These are phyloP conservation scores for Coregonus clupeaformis DNA, from an alignment of 2,113 vertebrate species.

Conservation along the genomic window DNA sequence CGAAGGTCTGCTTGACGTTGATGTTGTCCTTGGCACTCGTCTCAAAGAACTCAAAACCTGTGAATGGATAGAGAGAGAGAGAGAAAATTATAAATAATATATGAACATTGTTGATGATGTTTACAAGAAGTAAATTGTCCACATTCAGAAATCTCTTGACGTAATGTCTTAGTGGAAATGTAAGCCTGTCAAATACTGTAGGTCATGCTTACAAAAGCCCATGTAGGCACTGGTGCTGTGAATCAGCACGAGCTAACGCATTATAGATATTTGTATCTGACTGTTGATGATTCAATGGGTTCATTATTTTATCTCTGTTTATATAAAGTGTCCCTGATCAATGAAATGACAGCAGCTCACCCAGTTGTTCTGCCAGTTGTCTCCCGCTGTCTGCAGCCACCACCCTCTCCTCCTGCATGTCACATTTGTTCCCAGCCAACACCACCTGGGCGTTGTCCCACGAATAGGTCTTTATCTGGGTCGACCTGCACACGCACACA, in stretches of 20 bases:
- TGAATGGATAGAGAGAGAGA: not conserved
- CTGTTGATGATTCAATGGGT: no score
- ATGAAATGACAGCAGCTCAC: conserved; percentile 69
- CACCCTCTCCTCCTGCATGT: conserved; percentile 96
- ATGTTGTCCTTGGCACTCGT: conserved; percentile 97
- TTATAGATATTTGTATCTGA: not conserved
- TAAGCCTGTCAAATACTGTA: no score
- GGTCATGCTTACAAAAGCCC: not conserved
- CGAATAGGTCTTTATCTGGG: conserved; percentile 97
- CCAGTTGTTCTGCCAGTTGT: conserved; percentile 92
- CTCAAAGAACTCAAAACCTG: conserved; percentile 98
- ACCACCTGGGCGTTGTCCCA: conserved; percentile 99
- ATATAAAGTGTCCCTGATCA: not conserved
- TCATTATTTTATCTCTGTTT: no score
- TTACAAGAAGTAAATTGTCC: no score
- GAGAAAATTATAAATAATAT: not conserved
- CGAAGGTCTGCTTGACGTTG: conserved; percentile 97
- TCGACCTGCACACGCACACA: conserved; percentile 80
- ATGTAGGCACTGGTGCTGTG: not conserved
- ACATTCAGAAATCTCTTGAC: no score
- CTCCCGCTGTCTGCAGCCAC: conserved; percentile 88
- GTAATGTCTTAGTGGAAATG: no score
- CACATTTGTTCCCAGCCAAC: conserved; percentile 94
- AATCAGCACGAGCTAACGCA: not conserved
- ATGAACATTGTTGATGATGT: not conserved